A percentile compares a stretch with the other conserved stretches of the same genome.
These are phyloP conservation scores for Cataglyphis albicans DNA, from an alignment of 2,888 invertebrate genomes.

Conservation along the genomic window DNA sequence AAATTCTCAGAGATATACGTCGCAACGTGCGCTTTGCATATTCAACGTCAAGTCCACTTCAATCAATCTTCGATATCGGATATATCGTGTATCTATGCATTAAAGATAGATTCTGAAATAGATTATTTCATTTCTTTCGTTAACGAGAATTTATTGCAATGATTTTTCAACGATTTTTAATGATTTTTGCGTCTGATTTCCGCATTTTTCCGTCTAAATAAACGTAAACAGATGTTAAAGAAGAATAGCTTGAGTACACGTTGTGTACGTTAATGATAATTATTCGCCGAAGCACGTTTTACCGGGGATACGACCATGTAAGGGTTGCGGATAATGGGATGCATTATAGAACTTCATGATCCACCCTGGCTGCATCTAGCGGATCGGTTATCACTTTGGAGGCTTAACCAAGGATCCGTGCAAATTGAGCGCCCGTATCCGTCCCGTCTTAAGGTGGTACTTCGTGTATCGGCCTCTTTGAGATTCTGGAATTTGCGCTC, in stretches of 20 bases:
- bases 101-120: not conserved
- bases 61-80: slow-evolving; percentile 2
- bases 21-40: slow-evolving; percentile 1
- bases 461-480: slow-evolving; percentile 67
- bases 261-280: slow-evolving; percentile 20
- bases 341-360: slow-evolving; percentile 43
- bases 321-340: slow-evolving; percentile 15
- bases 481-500: slow-evolving; percentile 69
- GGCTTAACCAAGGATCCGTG: slow-evolving; percentile 65
- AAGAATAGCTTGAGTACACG: slow-evolving; percentile 11
- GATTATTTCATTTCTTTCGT: not conserved
- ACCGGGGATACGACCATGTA: not conserved
- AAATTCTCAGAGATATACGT: not conserved
- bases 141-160: not conserved
- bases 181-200: not conserved
- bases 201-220: not conserved
- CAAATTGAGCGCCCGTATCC: slow-evolving; percentile 66
- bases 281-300: slow-evolving; percentile 36
- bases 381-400: slow-evolving; percentile 63
- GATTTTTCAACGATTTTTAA: not conserved
- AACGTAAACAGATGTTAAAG: not conserved
- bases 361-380: slow-evolving; percentile 41
- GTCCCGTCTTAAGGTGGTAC: slow-evolving; percentile 61
- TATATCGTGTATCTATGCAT: not conserved
- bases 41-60: slow-evolving; percentile 13